Base-by-base conservation (phyloP, 2,113 vertebrate species). In the Scartelaos histophorus region DNA sequence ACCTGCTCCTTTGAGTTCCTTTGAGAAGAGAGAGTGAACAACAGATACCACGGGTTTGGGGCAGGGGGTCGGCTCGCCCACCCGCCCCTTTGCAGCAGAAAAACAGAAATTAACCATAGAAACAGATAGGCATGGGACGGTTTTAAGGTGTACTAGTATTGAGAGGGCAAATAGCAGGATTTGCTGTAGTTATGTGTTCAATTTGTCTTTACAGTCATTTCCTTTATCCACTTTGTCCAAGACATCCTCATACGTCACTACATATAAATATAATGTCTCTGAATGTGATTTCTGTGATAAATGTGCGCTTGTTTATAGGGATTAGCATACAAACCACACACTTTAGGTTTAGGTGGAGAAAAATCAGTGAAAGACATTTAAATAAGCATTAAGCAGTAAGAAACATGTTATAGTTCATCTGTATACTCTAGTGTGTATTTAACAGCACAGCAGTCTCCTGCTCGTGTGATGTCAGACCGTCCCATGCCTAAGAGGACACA, bases 41-140 rank as follows among this genome's bases (percentile, higher is more conserved):
- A 85, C 46, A 71, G 64, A 70, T 11, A 66, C 45, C 66, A 81
- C 75, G 68, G 67, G 66, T 58, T 45, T 21, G 38, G 81, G 67
- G 65, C 9, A 0, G 49, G 62, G 58, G 83, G 45, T 17, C 75
- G 79, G 78, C 71, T 67, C 57, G 69, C 74, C 66, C 75, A n/a
- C 54, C 45, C 58, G 58, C 67, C 73, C 57, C 69, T 11, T 65
- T 47, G 69, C 21, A 10, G 67, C 73, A 62, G 72, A 78, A 73
- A 75, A 78, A 29, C 38, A 54, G 71, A 75, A 74, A 85, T 61
- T n/a, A 80, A 88, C 57, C 64, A 73, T 67, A 86, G 77, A 84
- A 87, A 87, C 24, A 34, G 6, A 7, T 29, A 61, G 58, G 58
- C 58, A 61, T 61, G 58, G 58, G 58, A 61, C 58, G 25, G 58